Percentiles rank a stretch among this genome's conserved stretches.
phyloP scores from a whole-genome alignment of 2,888 invertebrate genomes.

The Apodemia mormo region DNA sequence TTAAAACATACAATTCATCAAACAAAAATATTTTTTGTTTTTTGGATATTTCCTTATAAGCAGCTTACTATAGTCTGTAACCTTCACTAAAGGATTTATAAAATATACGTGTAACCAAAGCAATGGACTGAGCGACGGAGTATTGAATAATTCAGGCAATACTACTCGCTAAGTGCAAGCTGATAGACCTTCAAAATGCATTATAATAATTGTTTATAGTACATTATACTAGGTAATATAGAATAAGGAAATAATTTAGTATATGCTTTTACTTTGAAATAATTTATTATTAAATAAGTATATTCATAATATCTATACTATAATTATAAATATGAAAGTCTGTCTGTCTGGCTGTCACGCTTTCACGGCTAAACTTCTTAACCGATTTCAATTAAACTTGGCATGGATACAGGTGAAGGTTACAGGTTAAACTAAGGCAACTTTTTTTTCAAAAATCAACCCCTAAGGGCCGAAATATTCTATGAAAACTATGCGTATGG shows the following conservation, averaged over 20 bases:
- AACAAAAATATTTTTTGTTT: background rate
- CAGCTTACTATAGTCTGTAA: constrained; percentile 39
- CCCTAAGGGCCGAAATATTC: too few relatives aligned
- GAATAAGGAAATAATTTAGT: background rate
- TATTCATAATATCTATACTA: too few relatives aligned
- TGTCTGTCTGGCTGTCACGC: too few relatives aligned
- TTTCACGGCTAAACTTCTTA: too few relatives aligned
- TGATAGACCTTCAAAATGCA: constrained; percentile 51
- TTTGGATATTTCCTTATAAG: background rate
- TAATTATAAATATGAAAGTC: too few relatives aligned
- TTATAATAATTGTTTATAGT: constrained; percentile 44
- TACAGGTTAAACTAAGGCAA: too few relatives aligned
- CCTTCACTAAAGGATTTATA: constrained; percentile 41
- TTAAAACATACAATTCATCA: background rate
- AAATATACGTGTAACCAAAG: constrained; percentile 40
- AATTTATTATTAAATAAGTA: too few relatives aligned
- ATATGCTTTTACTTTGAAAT: too few relatives aligned
- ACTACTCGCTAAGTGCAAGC: constrained; percentile 56
- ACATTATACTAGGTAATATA: constrained; percentile 9
- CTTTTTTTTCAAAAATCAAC: too few relatives aligned
- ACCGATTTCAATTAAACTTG: too few relatives aligned
- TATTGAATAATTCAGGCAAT: constrained; percentile 68
- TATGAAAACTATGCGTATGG: too few relatives aligned
- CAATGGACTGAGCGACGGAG: constrained; percentile 48
- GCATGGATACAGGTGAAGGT: too few relatives aligned